A percentile compares a stretch with the other conserved stretches of the same genome.
Conservation (phyloP, 2,113 vertebrate genomes). For the Ailuropoda melanoleuca region DNA sequence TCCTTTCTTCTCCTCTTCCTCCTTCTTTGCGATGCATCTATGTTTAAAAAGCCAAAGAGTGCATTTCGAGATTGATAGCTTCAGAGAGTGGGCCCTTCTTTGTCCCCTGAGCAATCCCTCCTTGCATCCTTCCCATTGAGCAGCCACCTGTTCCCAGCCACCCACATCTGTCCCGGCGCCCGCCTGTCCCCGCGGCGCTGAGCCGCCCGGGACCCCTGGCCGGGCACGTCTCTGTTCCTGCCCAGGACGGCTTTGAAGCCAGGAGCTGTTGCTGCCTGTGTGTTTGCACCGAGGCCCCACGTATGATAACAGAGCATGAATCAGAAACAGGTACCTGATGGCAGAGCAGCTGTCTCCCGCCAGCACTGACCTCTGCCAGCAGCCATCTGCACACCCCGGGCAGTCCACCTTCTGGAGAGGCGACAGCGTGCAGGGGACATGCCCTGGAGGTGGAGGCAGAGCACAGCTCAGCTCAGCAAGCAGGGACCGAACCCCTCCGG, state of each 20-base stretch:
- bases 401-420: neutral
- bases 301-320: neutral
- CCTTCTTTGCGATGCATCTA: neutral
- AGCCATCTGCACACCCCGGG: neutral
- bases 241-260: conserved; percentile 36
- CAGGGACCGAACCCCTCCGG: neutral
- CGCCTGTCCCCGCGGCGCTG: accelerated
- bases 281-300: neutral
- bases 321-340: neutral
- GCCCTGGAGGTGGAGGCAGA: neutral
- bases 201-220: neutral
- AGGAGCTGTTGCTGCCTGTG: neutral
- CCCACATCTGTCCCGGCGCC: neutral
- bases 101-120: neutral
- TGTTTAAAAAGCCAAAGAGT: neutral
- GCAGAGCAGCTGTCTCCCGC: neutral
- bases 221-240: neutral
- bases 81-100: neutral
- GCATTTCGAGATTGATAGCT: accelerated
- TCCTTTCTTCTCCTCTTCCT: neutral
- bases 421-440: neutral
- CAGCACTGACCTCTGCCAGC: neutral
- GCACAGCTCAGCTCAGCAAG: neutral
- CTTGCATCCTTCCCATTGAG: neutral
- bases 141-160: neutral